Base-by-base conservation (phyloP, 2,888 invertebrate species). In the Eledona agricola region DNA sequence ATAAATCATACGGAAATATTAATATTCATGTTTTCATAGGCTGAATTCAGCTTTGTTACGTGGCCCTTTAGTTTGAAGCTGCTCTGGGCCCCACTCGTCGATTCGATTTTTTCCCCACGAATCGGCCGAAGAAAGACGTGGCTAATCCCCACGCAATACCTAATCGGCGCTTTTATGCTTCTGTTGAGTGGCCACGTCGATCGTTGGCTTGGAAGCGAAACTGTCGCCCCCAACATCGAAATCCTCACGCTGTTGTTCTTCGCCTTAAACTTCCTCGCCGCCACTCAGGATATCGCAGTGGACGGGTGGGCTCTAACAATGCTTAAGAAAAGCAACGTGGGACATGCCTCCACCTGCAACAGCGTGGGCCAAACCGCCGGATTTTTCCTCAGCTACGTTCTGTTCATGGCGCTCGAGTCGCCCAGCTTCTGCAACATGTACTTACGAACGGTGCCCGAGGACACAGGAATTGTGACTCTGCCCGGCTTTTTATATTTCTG, bases 251-350 rank as follows among this genome's bases (percentile, higher is more conserved):
- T 84, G 6, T 80, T 93, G 51, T 99, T 99, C 78, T 91, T 98
- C 73, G 80, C 86, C 45, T 80, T 99, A 1, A 98, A 97, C 72
- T 96, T 98, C 70, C 80, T 99, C 65, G 98, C 98, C 2, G 98
- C 99, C 1, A 99, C 99, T 1, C 99, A 99, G 79, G 99, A 99
- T 76, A 97, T 99, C 69, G 98, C 96, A 7, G 98, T 99, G 0
- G 99, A 99, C 79, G 99, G 99, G 11, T 99, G 99, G 99, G 99
- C 99, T 0, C 80, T 99, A 5, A 99, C 98, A 0, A 99, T 99
- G 96, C 80, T 99, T 1, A 92, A 94, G 70, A 90, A 93, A 86
- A 82, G 88, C 65, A 99, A 99, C 79, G 96, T 99, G 2, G 96
- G 94, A 1, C 96, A 98, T 79, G 98, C 99, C 0, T 98, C 98